Evolutionary conservation across 2,113 vertebrate genomes (phyloP).

Genomic region (Tragulus kanchil): DNA sequence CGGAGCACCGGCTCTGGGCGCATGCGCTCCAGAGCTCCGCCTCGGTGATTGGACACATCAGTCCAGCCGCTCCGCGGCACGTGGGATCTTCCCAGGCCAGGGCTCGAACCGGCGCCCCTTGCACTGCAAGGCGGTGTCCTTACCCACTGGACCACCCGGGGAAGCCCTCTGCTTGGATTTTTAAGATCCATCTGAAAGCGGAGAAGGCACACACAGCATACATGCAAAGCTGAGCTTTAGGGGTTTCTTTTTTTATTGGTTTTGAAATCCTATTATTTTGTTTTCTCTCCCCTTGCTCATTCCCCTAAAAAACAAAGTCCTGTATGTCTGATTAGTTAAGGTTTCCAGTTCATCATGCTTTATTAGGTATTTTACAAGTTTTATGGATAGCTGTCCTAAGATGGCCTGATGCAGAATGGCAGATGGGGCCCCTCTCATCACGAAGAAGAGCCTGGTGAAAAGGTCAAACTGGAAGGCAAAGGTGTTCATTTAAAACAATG

Average conservation of each 20-base stretch:
- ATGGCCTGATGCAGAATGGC: neutral
- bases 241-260: neutral
- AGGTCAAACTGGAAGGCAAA: neutral
- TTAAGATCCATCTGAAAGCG: neutral
- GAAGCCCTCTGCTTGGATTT: neutral
- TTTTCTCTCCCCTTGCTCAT: constrained; percentile 18
- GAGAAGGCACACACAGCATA: neutral
- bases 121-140: too few species aligned
- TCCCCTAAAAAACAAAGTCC: neutral
- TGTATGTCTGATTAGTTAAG: neutral
- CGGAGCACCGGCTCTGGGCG: too few species aligned
- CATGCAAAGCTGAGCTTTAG: neutral
- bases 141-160: too few species aligned
- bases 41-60: too few species aligned
- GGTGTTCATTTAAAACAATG: neutral
- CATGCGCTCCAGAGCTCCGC: too few species aligned
- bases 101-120: too few species aligned
- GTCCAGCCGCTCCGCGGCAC: too few species aligned
- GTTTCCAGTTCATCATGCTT: neutral
- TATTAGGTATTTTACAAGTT: constrained; percentile 2
- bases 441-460: neutral
- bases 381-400: neutral
- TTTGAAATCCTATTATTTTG: neutral
- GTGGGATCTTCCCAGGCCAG: too few species aligned
- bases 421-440: neutral